Base-by-base conservation (phyloP, 2,797 vertebrate species). In the Phaenicophaeus curvirostris region DNA sequence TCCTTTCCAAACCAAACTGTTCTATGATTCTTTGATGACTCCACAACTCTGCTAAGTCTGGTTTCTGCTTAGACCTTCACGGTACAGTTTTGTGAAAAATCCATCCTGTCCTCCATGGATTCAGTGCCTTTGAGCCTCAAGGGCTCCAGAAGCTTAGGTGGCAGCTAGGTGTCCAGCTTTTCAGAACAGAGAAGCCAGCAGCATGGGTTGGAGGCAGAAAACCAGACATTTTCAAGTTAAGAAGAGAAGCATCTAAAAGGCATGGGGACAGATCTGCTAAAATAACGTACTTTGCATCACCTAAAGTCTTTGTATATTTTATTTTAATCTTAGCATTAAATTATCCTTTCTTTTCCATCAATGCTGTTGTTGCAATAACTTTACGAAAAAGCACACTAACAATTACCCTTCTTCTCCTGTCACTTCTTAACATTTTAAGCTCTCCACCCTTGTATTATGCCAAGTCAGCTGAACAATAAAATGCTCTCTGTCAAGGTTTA, bases 401-500 rank as follows among this genome's bases (percentile, higher is more conserved):
- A 57, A 92, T 87, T 41, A 17, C 24, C 69, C 46, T 90, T n/a
- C 76, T 89, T 37, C 85, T 90, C 76, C 79, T 92, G 90, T 87
- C 93, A 77, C 71, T 88, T 74, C 80, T 73, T 9, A 74, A 61
- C 50, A 62, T 89, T 69, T 87, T 57, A 58, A 92, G 72, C 35
- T 73, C 79, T 75, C 85, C 84, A 86, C 87, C 94, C 95, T 81
- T 62, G 19, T 3, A 62, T 90, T 91, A 88, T 89, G 95, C 92
- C 94, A 87, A 93, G 92, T 89, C 91, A 81, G 85, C 55, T 21
- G 75, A 94, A 97, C 96, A 97, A 97, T 94, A 93, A 92, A 46
- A 66, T 15, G 46, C 89, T 92, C 84, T 76, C 85, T 90, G 91
- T 93, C 93, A 85, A 92, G 77, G 87, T 88, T 95, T 37, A 79